These are phyloP conservation scores for Pseudanteris insignis DNA, from an alignment of 2,888 invertebrate genomes.

Conservation along the genomic window DNA sequence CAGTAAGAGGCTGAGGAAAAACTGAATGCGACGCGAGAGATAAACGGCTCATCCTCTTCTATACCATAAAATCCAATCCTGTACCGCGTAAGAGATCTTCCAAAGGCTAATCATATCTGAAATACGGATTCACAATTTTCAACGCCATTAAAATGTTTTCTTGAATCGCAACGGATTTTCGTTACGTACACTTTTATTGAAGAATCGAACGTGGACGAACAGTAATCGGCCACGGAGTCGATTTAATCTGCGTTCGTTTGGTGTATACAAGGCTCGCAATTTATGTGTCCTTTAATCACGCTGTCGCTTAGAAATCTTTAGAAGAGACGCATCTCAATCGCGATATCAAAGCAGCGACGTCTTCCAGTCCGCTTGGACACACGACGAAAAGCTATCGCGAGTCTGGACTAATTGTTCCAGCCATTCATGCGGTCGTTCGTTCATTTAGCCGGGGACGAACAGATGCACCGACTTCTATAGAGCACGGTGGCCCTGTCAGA, in stretches of 20 bases:
- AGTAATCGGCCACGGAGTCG: conserved; percentile 7
- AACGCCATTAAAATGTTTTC: conserved; percentile 22
- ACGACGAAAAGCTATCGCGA: conserved; percentile 39
- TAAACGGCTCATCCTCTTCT: conserved; percentile 64
- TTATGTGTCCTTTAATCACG: conserved; percentile 45
- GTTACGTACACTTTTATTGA: too few species aligned
- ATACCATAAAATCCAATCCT: conserved; percentile 59
- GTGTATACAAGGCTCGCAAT: conserved; percentile 38
- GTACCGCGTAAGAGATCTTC: conserved; percentile 54
- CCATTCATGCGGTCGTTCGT: conserved; percentile 53
- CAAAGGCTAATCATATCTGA: conserved; percentile 60
- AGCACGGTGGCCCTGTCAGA: conserved; percentile 28
- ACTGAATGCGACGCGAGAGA: conserved; percentile 64
- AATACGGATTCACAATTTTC: too few species aligned
- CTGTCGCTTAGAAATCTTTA: conserved; percentile 36
- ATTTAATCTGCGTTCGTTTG: conserved; percentile 13
- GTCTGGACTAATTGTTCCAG: conserved; percentile 53
- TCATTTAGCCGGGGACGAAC: conserved; percentile 54
- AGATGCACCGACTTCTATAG: conserved; percentile 56
- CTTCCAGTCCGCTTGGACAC: conserved; percentile 39
- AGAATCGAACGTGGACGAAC: too few species aligned
- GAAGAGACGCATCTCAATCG: conserved; percentile 35
- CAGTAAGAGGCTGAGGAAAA: conserved; percentile 50
- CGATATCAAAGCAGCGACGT: conserved; percentile 44
- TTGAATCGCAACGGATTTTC: too few species aligned